A percentile compares a stretch with the other conserved stretches of the same genome.
Conservation (phyloP, 2,888 invertebrate genomes). For the Tetranychus truncatus region DNA sequence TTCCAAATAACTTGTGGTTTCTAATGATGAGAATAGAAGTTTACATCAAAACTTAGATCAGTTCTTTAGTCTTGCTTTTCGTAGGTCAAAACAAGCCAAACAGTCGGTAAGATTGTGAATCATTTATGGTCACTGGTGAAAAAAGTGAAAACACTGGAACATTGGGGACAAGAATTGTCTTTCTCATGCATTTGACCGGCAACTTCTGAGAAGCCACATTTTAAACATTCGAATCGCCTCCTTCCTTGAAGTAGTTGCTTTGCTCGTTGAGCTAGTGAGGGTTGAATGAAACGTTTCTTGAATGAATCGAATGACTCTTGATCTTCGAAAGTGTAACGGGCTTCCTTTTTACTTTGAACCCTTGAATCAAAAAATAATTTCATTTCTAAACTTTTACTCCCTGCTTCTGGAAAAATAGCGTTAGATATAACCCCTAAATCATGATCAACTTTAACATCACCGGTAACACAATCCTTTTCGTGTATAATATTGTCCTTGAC, state of each 20-base stretch:
- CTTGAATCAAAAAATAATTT: not conserved
- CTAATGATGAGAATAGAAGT: too few relatives aligned
- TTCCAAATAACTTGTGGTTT: too few relatives aligned
- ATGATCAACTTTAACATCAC: not conserved
- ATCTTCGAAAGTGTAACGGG: conserved; percentile 3
- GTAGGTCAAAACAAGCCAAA: too few relatives aligned
- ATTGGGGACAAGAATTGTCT: not conserved
- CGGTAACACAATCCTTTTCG: not conserved
- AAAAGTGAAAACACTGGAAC: conserved; percentile 7
- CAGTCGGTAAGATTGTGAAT: too few relatives aligned
- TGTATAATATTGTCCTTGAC: conserved; percentile 4
- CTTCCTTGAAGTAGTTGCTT: not conserved
- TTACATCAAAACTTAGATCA: too few relatives aligned
- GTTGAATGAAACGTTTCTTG: not conserved
- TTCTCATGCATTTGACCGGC: not conserved
- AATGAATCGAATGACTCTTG: not conserved
- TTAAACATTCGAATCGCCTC: not conserved
- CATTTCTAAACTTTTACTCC: not conserved
- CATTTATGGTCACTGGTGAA: not conserved
- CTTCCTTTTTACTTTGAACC: conserved; percentile 6
- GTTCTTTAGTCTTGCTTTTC: too few relatives aligned
- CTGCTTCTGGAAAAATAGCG: not conserved
- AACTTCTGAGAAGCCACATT: conserved; percentile 2
- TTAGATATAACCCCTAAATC: conserved; percentile 4
- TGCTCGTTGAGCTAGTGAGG: not conserved